Conservation (phyloP, 2,888 invertebrate species). For the Drosophila anceps region DNA sequence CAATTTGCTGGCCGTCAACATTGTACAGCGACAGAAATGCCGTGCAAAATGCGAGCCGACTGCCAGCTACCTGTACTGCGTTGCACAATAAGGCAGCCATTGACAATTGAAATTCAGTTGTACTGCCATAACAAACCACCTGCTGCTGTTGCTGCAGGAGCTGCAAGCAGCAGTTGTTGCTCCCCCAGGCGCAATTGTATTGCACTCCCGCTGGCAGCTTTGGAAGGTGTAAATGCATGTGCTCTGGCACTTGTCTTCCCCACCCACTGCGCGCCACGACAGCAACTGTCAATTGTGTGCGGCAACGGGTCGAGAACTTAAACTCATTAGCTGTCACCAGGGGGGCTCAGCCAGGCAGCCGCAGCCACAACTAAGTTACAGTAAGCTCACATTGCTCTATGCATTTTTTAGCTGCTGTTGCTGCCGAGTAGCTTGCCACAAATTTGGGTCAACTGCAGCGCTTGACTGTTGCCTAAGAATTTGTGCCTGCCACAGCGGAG, state of each 20-base stretch:
- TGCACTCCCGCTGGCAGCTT: slow-evolving; percentile 30
- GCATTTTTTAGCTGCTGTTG: slow-evolving; percentile 61
- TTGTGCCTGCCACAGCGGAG: slow-evolving; percentile 16
- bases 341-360: slow-evolving; percentile 65
- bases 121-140: slow-evolving; percentile 46
- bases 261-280: slow-evolving; percentile 6
- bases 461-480: slow-evolving; percentile 42
- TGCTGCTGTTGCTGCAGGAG: slow-evolving; percentile 38
- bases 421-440: slow-evolving; percentile 69
- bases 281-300: slow-evolving; percentile 67
- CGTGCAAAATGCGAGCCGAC: not conserved
- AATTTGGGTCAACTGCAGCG: slow-evolving; percentile 69
- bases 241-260: slow-evolving; percentile 42
- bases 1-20: slow-evolving; percentile 53
- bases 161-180: slow-evolving; percentile 14
- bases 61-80: not conserved
- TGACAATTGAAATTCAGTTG: slow-evolving; percentile 25
- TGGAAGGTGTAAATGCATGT: slow-evolving; percentile 46
- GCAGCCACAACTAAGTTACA: slow-evolving; percentile 23
- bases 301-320: slow-evolving; percentile 72
- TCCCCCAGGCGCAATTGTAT: slow-evolving; percentile 47
- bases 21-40: slow-evolving; percentile 20
- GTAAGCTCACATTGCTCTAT: slow-evolving; percentile 43
- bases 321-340: slow-evolving; percentile 75
- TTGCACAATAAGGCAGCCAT: slow-evolving; percentile 19